Evolutionary conservation across 2,888 invertebrate species (phyloP).

Genomic region (Mesodorylaimus sp.): DNA sequence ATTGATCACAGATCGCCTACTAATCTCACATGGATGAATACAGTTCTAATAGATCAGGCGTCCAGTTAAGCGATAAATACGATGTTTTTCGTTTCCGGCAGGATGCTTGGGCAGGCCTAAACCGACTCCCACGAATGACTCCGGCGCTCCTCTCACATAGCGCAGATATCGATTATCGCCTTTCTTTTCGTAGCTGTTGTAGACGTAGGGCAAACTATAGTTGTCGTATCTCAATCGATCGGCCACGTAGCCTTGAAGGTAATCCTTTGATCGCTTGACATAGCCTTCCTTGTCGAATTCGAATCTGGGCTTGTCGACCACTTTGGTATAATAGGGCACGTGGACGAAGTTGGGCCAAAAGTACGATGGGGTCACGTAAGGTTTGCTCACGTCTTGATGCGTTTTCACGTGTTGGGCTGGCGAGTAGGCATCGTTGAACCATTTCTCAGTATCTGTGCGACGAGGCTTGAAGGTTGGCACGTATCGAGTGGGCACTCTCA

Average conservation of each 20-base stretch:
- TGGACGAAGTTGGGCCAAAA: no score
- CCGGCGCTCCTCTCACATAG: not conserved
- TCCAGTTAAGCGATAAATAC: no score
- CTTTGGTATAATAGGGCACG: slow-evolving; percentile 25
- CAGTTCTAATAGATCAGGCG: no score
- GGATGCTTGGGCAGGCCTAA: not conserved
- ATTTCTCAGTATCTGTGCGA: no score
- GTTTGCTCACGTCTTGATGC: no score
- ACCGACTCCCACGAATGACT: not conserved
- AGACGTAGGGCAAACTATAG: slow-evolving; percentile 24
- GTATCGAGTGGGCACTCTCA: slow-evolving; percentile 23
- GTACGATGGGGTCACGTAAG: no score
- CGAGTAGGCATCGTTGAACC: no score
- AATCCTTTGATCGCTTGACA: slow-evolving; percentile 22
- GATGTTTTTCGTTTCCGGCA: no score
- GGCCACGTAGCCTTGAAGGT: slow-evolving; percentile 24
- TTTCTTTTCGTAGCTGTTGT: slow-evolving; percentile 8
- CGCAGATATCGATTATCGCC: not conserved
- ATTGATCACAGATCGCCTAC: no score
- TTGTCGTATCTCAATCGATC: slow-evolving; percentile 24
- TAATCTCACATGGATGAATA: no score
- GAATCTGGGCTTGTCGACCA: slow-evolving; percentile 25
- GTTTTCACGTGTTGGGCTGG: no score
- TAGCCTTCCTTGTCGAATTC: slow-evolving; percentile 13
- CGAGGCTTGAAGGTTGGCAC: no score